Evolutionary conservation across 92 coral and sea anemone species (phyloP).

Genomic region (Porites divaricata): DNA sequence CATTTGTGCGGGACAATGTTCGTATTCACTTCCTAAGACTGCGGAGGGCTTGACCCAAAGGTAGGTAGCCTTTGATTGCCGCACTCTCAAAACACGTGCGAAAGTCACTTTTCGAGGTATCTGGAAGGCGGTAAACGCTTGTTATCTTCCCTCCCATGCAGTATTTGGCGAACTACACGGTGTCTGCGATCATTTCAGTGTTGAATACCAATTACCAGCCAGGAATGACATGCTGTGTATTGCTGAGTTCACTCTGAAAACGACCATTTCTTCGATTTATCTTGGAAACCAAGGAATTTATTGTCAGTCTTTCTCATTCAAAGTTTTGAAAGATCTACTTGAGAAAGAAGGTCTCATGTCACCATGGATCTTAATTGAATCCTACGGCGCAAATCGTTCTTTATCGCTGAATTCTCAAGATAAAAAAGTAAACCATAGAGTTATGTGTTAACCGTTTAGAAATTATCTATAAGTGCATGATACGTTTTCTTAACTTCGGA

Average conservation of each 20-base stretch:
- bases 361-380: not conserved
- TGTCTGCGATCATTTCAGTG: not conserved
- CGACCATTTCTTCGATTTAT: not conserved
- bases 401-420: not conserved
- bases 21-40: not conserved
- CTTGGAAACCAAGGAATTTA: constrained; percentile 36
- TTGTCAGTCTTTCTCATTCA: not conserved
- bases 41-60: not conserved
- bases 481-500: no score
- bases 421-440: not conserved
- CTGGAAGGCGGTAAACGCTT: not conserved
- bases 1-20: not conserved
- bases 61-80: not conserved
- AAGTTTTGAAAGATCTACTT: not conserved
- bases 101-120: not conserved
- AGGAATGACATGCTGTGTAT: not conserved
- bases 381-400: not conserved
- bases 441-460: not conserved
- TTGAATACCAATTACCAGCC: no score
- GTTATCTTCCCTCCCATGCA: not conserved
- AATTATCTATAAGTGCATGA: not conserved
- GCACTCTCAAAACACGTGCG: not conserved
- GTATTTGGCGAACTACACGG: not conserved
- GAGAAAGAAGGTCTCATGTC: not conserved
- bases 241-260: not conserved